These are phyloP conservation scores for Lissocephala sabroskyi DNA, from an alignment of 2,888 invertebrate species.

Conservation along the genomic window DNA sequence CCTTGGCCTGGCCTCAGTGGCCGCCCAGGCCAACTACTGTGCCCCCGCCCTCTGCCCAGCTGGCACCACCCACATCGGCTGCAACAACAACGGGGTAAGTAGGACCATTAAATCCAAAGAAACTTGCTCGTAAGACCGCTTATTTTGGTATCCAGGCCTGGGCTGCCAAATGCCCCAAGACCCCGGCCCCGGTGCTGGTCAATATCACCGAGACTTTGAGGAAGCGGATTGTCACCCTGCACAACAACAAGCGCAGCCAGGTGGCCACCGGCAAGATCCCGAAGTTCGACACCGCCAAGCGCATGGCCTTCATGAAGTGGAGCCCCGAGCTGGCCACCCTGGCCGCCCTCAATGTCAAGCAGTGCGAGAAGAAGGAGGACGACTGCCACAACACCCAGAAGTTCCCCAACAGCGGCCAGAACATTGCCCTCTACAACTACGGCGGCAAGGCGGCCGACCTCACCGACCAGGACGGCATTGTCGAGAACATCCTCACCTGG, in stretches of 20 bases:
- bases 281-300: conserved; percentile 18
- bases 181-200: conserved; percentile 16
- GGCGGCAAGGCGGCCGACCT: neutral
- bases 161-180: conserved; percentile 22
- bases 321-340: conserved; percentile 27
- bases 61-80: conserved; percentile 28
- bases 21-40: conserved; percentile 28
- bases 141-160: conserved; percentile 18
- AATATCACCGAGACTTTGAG: neutral
- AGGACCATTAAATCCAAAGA: neutral
- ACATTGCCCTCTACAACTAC: conserved; percentile 17
- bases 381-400: conserved; percentile 30
- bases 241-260: conserved; percentile 26
- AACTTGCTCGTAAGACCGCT: neutral
- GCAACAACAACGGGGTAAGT: conserved; percentile 32
- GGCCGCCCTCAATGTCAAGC: conserved; percentile 29
- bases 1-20: conserved; percentile 1
- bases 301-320: conserved; percentile 42
- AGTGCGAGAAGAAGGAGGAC: conserved; percentile 32
- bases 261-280: conserved; percentile 21
- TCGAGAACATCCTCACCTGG: conserved; percentile 22
- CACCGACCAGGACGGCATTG: neutral
- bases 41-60: conserved; percentile 17
- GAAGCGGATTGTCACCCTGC: conserved; percentile 8
- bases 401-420: conserved; percentile 31